Evolutionary conservation across 2,113 vertebrate species (phyloP).

Genomic region (Connochaetes taurinus): DNA sequence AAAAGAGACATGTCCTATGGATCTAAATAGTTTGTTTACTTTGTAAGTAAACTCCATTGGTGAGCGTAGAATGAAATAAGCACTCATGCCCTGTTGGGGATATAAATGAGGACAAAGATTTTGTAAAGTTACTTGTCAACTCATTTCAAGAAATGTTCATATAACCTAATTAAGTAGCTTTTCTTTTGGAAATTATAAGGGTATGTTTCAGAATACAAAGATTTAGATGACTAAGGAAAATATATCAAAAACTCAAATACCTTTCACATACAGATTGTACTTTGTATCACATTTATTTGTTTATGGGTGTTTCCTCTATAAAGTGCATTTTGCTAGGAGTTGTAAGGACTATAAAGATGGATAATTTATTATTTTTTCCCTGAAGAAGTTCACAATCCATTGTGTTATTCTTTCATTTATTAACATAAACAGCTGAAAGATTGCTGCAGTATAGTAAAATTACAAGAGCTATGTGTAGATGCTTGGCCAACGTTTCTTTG

Average conservation of each 20-base stretch:
- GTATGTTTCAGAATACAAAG: not conserved
- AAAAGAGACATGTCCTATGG: not conserved
- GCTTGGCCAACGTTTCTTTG: conserved; percentile 1
- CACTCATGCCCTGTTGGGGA: not conserved
- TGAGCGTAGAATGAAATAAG: not conserved
- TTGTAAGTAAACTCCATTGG: not conserved
- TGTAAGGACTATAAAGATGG: not conserved
- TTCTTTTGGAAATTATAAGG: not conserved
- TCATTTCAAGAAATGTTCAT: not conserved
- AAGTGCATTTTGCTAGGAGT: not conserved
- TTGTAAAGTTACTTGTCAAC: conserved; percentile 10
- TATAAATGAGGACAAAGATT: conserved; percentile 29
- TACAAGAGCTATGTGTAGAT: not conserved
- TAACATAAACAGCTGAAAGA: conserved; percentile 4
- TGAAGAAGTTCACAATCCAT: not conserved
- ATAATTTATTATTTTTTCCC: not conserved
- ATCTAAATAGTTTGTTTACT: conserved; percentile 12
- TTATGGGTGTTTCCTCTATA: not conserved
- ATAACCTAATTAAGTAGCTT: not conserved
- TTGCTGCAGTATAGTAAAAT: not conserved
- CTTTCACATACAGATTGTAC: not conserved
- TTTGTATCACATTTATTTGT: conserved; percentile 12
- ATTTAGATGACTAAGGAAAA: not conserved
- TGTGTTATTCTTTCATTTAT: conserved; percentile 2
- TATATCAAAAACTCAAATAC: not conserved